These are phyloP conservation scores for Cataglyphis rosenhaueri DNA, from an alignment of 2,888 invertebrate genomes.

Conservation along the genomic window DNA sequence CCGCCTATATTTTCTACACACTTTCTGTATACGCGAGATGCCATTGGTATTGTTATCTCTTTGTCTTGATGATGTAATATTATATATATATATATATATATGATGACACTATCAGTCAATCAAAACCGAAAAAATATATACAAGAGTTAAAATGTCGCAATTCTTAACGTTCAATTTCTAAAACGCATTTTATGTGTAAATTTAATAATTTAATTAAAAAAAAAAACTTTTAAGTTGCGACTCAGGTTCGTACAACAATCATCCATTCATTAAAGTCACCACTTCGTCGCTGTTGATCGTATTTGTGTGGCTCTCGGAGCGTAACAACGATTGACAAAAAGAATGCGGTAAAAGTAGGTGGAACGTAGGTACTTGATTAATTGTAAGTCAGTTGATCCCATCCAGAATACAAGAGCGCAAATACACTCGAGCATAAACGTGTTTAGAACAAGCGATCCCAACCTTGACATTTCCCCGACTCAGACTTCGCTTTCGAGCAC, in stretches of 20 bases:
- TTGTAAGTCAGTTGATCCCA: background rate
- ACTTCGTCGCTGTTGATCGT: conserved; percentile 10
- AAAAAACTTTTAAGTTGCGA: background rate
- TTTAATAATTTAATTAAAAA: background rate
- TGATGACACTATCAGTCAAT: background rate
- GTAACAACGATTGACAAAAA: conserved; percentile 39
- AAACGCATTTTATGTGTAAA: background rate
- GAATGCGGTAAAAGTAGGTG: conserved; percentile 59
- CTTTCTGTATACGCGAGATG: background rate
- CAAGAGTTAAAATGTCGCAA: background rate
- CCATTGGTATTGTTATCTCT: background rate
- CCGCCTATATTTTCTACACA: conserved; percentile 69
- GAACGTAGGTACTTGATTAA: conserved; percentile 50
- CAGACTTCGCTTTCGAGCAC: conserved; percentile 31
- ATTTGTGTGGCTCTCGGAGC: conserved; percentile 5
- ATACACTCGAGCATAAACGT: conserved; percentile 36
- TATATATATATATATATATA: background rate
- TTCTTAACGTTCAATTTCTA: background rate
- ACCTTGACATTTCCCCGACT: conserved; percentile 70
- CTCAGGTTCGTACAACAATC: background rate
- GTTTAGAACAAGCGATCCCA: conserved; percentile 54
- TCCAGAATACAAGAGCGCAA: conserved; percentile 34
- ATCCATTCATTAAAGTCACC: conserved; percentile 42
- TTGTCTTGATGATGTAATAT: background rate
- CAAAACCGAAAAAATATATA: background rate